phyloP scores from a whole-genome alignment of 2,888 invertebrate genomes.

The Yponomeuta evonymella region DNA sequence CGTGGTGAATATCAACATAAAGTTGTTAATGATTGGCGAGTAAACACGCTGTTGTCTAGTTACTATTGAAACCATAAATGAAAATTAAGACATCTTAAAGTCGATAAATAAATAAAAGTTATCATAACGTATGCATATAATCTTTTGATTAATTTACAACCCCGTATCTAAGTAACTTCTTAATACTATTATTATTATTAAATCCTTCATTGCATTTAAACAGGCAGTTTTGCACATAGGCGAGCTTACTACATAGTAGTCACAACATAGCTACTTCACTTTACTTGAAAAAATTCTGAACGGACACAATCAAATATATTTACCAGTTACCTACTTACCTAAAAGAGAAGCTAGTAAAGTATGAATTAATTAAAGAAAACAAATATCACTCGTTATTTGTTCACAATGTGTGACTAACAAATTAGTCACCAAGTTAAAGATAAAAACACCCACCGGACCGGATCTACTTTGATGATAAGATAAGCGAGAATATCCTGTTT shows the following conservation, averaged over 20 bases:
- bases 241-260: too few species aligned
- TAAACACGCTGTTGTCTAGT: slow-evolving; percentile 65
- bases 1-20: slow-evolving; percentile 48
- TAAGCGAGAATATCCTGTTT: too few species aligned
- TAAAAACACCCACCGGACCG: too few species aligned
- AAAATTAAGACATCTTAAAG: slow-evolving; percentile 44
- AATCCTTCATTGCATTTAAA: too few species aligned
- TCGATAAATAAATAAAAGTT: slow-evolving; percentile 64
- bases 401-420: not conserved
- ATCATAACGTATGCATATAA: slow-evolving; percentile 29
- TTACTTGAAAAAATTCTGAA: too few species aligned
- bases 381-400: not conserved
- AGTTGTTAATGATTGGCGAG: slow-evolving; percentile 48
- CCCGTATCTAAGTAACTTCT: not conserved
- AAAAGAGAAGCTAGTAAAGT: not conserved
- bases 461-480: too few species aligned
- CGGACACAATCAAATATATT: not conserved
- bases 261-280: too few species aligned
- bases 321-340: not conserved
- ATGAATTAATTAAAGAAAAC: not conserved
- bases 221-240: too few species aligned
- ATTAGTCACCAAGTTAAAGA: too few species aligned
- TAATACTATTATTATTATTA: too few species aligned
- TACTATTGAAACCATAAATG: slow-evolving; percentile 48
- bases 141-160: not conserved